Evolutionary conservation across 2,797 vertebrate genomes (phyloP), one percentile per base, ranked within the genome.

Genomic region (Hirundo rustica): DNA sequence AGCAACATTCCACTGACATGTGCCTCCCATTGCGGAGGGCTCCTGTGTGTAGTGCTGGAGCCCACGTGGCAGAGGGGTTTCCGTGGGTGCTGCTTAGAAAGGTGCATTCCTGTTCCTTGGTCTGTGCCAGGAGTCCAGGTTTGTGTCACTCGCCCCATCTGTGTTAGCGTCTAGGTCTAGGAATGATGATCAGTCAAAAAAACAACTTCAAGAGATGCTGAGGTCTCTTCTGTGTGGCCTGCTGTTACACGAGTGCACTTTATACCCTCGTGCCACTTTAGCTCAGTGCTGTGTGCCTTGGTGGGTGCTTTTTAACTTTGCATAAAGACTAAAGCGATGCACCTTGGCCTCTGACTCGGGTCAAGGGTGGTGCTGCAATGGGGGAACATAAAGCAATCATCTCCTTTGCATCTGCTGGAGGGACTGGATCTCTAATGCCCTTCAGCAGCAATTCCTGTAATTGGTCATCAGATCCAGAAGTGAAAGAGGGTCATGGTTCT

Each of bases 1-100:
- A 88, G 95, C 79, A 88, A 85, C 83, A 78, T 96, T 95, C 90
- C 95, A 67, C 54, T 87, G 77, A 55, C 85, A 67, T 78, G 91
- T 82, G 76, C 67, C 47, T 95, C 82, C 67, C 65, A 61, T 92
- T 88, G 55, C 12, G 0, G 61, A 71, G 62, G 30, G 48, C 68
- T 72, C 62, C 60, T 86, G 85, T 17, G 2, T 50, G 83, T 42
- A 58, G 61, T 1, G 11, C 66, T 0, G 0, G 61, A 88, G 67
- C 83, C 71, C 70, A 5, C 12, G 7, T 42, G 80, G 67, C 83
- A 76, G 29, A 61, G 91, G 67, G 42, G 18, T 25, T 85, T 85
- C 76, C 4, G 30, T 53, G 64, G 66, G 67, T 58, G 77, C 19
- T 70, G 23, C 3, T 74, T 58, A 45, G 57, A 57, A 73, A 64